Evolutionary conservation across 2,888 invertebrate species (phyloP).

Genomic region (Eremobia ochroleuca): DNA sequence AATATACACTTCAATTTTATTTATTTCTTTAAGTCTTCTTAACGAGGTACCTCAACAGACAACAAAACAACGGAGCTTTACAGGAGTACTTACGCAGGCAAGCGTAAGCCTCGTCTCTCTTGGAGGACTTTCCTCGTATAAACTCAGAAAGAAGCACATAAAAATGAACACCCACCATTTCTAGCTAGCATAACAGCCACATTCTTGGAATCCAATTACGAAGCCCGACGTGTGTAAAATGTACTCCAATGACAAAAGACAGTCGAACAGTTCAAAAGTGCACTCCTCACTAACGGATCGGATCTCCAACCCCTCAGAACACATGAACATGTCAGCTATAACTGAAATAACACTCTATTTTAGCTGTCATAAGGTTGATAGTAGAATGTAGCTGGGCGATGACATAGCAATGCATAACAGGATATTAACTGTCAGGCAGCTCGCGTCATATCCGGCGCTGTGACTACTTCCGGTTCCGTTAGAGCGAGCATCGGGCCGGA

Average conservation of each 20-base stretch:
- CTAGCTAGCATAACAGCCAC: background rate
- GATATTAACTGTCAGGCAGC: constrained; percentile 81
- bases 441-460: constrained; percentile 84
- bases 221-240: constrained; percentile 36
- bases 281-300: constrained; percentile 54
- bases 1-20: too few species aligned
- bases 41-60: too few species aligned
- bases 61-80: too few species aligned
- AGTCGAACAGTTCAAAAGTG: constrained; percentile 58
- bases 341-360: constrained; percentile 41
- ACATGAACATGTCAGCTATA: constrained; percentile 10
- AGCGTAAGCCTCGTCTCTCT: background rate
- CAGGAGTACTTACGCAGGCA: background rate
- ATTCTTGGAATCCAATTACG: constrained; percentile 49
- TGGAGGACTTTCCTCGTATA: background rate
- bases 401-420: constrained; percentile 73
- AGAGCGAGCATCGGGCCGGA: constrained; percentile 65
- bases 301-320: constrained; percentile 38
- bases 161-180: background rate
- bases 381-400: constrained; percentile 39
- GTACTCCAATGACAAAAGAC: constrained; percentile 56
- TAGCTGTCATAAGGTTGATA: constrained; percentile 22
- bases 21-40: too few species aligned
- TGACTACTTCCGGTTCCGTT: constrained; percentile 83
- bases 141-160: background rate